Conservation (phyloP, 2,113 vertebrate species). For the Holacanthus passer region DNA sequence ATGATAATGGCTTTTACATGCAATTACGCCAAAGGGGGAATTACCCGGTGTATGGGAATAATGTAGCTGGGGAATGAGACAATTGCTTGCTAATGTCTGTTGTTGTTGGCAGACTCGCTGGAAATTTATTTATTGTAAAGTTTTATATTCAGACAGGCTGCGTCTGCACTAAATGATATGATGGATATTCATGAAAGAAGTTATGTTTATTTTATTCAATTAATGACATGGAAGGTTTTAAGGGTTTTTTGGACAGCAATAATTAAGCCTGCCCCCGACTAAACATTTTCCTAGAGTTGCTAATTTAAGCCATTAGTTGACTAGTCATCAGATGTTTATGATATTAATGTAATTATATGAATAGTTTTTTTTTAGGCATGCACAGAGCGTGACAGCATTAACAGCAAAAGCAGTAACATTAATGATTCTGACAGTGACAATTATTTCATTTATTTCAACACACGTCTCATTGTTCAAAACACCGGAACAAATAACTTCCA, state of each 20-base stretch:
- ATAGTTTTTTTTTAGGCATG: too few relatives aligned
- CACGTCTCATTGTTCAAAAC: background rate
- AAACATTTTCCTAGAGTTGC: too few relatives aligned
- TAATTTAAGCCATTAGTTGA: too few relatives aligned
- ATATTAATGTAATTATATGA: too few relatives aligned
- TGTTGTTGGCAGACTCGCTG: conserved; percentile 66
- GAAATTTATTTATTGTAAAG: conserved; percentile 70
- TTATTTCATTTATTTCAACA: too few relatives aligned
- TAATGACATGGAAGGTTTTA: conserved; percentile 14
- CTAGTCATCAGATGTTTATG: too few relatives aligned
- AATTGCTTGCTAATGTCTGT: conserved; percentile 73
- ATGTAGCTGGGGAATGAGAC: conserved; percentile 67
- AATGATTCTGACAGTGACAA: too few relatives aligned
- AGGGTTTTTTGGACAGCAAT: conserved; percentile 5
- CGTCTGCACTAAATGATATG: conserved; percentile 53
- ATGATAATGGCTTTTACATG: conserved; percentile 81
- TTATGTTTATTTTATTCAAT: conserved; percentile 29
- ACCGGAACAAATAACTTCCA: too few relatives aligned
- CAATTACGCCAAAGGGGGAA: conserved; percentile 74
- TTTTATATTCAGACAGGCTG: conserved; percentile 56
- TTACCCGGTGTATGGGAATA: conserved; percentile 69
- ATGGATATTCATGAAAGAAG: conserved; percentile 38
- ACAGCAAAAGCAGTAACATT: too few relatives aligned
- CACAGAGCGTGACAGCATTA: too few relatives aligned
- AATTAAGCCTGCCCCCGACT: too few relatives aligned